Evolutionary conservation across 1,140 invertebrate species (phyloP).

Genomic region (Pectinophora gossypiella): DNA sequence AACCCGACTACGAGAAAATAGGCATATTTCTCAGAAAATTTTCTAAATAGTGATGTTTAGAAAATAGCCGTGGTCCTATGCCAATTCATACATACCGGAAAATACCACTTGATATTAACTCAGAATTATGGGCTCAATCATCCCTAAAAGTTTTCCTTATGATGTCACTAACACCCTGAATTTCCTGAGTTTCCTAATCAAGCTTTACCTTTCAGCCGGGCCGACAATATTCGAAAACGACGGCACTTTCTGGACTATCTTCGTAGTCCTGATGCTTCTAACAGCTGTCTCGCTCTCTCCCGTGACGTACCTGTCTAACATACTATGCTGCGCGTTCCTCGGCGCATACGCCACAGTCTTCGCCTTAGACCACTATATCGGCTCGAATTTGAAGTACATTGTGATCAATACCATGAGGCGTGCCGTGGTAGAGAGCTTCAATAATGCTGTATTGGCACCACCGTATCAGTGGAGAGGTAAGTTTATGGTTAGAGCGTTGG

Average conservation of each 20-base stretch:
- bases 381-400: conserved; percentile 82
- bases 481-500: too few relatives aligned
- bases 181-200: too few relatives aligned
- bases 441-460: conserved; percentile 77
- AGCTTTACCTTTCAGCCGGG: conserved; percentile 75
- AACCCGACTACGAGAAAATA: too few relatives aligned
- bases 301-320: conserved; percentile 76
- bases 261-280: conserved; percentile 72
- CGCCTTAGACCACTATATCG: conserved; percentile 79
- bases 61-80: too few relatives aligned
- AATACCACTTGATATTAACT: too few relatives aligned
- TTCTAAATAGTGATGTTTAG: too few relatives aligned
- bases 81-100: too few relatives aligned
- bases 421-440: conserved; percentile 76
- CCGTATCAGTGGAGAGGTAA: conserved; percentile 80
- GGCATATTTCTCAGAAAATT: too few relatives aligned
- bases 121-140: too few relatives aligned
- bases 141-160: too few relatives aligned
- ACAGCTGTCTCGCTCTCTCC: conserved; percentile 71
- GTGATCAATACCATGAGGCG: conserved; percentile 80
- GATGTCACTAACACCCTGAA: too few relatives aligned
- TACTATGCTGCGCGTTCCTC: conserved; percentile 78
- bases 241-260: conserved; percentile 79
- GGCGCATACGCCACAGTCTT: conserved; percentile 79
- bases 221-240: conserved; percentile 72